Base-by-base conservation (phyloP, 2,113 vertebrate species). In the Bostrychus sinensis region DNA sequence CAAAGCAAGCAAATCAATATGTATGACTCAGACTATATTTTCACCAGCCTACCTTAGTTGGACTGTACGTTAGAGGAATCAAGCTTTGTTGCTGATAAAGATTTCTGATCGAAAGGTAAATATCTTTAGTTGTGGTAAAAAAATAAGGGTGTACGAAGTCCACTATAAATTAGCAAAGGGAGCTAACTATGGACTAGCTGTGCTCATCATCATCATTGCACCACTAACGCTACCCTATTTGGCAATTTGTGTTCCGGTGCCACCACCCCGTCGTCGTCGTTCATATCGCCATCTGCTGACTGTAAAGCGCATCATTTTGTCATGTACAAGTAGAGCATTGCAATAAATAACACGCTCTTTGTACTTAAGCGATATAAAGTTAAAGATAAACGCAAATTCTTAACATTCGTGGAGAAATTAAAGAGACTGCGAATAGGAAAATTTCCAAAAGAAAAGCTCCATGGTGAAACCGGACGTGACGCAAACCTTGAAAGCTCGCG, bases 211-310 rank as follows among this genome's bases (percentile, higher is more conserved):
- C 45, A 19, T n/a, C 42, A 3, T 16, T 54, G 43, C 30, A 14
- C 8, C 51, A 54, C 5, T 66, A 34, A 1, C n/a, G n/a, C n/a
- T 10, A 5, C 2, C 87, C 75, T 81, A 70, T 85, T 66, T 70
- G 72, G 80, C 1, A 57, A 32, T 3, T 16, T 5, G 22, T 9
- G n/a, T n/a, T n/a, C 14, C 10, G 3, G 17, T 11, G n/a, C 19
- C 11, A 30, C 55, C 28, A 54, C 26, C 51, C 13, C 7, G 10
- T 2, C 1, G 9, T 3, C 3, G 16, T 2, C 1, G 6, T 1
- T 7, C 32, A 34, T 3, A 74, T 0, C 48, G 53, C 74, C 16
- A n/a, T 42, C 25, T 14, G 5, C n/a, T 7, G 38, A 19, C 5
- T 16, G 6, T 20, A 8, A 39, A 39, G 4, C 37, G 13, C 10